phyloP scores from a whole-genome alignment of 2,888 invertebrate species.

The Keiferia lycopersicella region DNA sequence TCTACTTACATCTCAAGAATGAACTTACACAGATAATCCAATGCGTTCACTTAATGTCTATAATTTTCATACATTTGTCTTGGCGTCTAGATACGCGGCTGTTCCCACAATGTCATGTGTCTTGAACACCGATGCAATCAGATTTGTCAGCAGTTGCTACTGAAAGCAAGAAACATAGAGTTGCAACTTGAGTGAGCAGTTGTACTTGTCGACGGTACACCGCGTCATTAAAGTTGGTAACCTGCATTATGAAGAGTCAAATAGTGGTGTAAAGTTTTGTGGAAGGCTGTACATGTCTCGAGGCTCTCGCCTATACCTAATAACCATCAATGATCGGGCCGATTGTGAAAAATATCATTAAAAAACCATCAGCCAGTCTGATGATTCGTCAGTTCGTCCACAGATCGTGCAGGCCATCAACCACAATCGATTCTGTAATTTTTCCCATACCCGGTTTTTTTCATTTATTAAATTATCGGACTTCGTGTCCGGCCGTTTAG shows the following conservation, averaged over 20 bases:
- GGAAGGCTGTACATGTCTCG: constrained; percentile 57
- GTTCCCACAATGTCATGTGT: constrained; percentile 28
- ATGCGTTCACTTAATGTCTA: constrained; percentile 24
- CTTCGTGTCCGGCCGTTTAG: constrained; percentile 48
- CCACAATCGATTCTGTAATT: constrained; percentile 76
- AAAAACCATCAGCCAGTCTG: constrained; percentile 80
- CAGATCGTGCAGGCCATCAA: constrained; percentile 70
- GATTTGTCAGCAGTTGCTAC: background rate
- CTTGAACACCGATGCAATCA: constrained; percentile 15
- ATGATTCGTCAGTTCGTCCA: constrained; percentile 72
- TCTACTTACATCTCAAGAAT: constrained; percentile 17
- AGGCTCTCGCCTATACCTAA: constrained; percentile 73
- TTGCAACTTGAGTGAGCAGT: background rate
- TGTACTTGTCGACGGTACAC: constrained; percentile 18
- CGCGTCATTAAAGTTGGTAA: background rate
- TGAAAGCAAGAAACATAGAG: background rate
- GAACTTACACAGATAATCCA: constrained; percentile 19
- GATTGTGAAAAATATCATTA: constrained; percentile 83
- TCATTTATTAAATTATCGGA: constrained; percentile 74
- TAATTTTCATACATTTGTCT: constrained; percentile 28
- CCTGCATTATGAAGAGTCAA: background rate
- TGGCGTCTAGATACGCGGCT: constrained; percentile 23
- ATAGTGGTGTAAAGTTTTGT: constrained; percentile 31
- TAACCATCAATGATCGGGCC: constrained; percentile 78
- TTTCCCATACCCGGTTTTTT: constrained; percentile 48